Conservation (phyloP, 2,113 vertebrate species). For the Hemibagrus wyckioides region DNA sequence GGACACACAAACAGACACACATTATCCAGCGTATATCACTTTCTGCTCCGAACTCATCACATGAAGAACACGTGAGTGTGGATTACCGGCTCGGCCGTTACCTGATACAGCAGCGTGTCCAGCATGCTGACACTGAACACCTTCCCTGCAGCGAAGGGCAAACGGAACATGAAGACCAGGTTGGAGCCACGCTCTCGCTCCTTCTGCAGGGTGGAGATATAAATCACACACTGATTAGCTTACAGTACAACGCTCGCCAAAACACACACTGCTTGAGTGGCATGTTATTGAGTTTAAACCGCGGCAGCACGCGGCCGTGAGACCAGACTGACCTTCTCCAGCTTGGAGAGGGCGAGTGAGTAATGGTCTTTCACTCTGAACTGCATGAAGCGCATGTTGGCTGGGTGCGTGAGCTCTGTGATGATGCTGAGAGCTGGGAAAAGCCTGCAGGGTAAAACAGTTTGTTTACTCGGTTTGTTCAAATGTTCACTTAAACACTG, state of each 20-base stretch:
- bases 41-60: constrained; percentile 1
- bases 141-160: constrained; percentile 82
- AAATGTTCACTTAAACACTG: background rate
- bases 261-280: background rate
- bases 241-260: background rate
- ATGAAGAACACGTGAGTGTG: background rate
- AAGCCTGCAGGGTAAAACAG: constrained; percentile 62
- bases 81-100: constrained; percentile 49
- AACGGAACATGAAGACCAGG: constrained; percentile 82
- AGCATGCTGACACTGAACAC: constrained; percentile 86
- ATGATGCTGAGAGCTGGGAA: constrained; percentile 83
- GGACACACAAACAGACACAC: constrained; percentile 33
- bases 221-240: background rate
- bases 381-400: constrained; percentile 87
- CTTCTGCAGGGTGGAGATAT: constrained; percentile 67
- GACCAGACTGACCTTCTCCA: constrained; percentile 76
- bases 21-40: constrained; percentile 27
- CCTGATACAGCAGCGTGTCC: constrained; percentile 84
- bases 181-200: constrained; percentile 82
- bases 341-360: constrained; percentile 79
- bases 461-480: background rate
- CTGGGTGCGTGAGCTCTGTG: constrained; percentile 82
- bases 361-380: constrained; percentile 84
- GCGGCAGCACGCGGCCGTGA: background rate
- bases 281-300: background rate